Evolutionary conservation across 2,888 invertebrate species (phyloP), one percentile per base, ranked within the genome.

Genomic region (Ennomos erosarius): DNA sequence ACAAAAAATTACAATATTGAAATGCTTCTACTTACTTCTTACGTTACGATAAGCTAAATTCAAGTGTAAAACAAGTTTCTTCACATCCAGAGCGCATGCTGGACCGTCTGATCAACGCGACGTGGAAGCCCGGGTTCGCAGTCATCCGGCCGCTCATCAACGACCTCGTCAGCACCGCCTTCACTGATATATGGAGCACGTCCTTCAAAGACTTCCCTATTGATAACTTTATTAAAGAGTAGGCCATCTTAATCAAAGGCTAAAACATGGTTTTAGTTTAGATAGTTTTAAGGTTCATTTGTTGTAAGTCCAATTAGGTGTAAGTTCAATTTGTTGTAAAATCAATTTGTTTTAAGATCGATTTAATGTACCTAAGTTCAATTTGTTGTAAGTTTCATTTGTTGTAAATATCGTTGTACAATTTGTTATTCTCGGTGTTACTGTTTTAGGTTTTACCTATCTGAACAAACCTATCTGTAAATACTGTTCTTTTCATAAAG

Each of bases 121-220:
- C 95, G 34, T 97, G 97, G 97, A 95, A 96, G 73, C 95, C 96
- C 0, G 97, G 97, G 35, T 95, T 97, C 75, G 94, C 95, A 1
- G 88, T 97, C 40, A 93, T 96, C 52, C 93, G 95, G 62, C 96
- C 97, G 0, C 86, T 97, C 49, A 96, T 97, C 74, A 96, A 97
- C 83, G 97, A 97, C 79, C 90, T 97, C 60, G 97, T 97, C 63
- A 96, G 96, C 79, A 95, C 95, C 0, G 97, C 96, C 8, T 97
- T 97, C 82, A 96, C 97, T 0, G 95, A 96, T 62, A 97, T 97
- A 67, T 96, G 96, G 85, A 96, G 95, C 74, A 94, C 94, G 56
- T 95, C 96, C 50, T 97, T 97, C 79, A 92, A 93, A 64, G 87
- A 95, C 79, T 96, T 97, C 81, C 96, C 96, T 0, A 85, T 97